A percentile compares a stretch with the other conserved stretches of the same genome.
Evolutionary conservation across 1,140 invertebrate species (phyloP).

Genomic region (Lucilia sericata): DNA sequence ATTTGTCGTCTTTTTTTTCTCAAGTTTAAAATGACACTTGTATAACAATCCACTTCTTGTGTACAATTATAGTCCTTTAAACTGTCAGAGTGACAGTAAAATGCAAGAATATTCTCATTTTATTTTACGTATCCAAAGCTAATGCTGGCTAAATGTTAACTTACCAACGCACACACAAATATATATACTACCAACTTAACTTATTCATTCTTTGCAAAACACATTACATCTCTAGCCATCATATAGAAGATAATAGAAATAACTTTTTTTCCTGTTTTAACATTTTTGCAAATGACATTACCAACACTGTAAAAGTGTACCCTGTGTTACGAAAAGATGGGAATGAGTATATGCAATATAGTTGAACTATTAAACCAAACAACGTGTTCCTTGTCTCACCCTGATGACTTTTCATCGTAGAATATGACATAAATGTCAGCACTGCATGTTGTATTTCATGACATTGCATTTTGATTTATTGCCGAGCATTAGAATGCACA

Average conservation of each 20-base stretch:
- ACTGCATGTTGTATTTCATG: slow-evolving; percentile 51
- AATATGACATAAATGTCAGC: slow-evolving; percentile 51
- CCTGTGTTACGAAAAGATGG: background rate
- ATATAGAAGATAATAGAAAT: background rate
- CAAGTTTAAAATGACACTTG: background rate
- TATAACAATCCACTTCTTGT: slow-evolving; percentile 7
- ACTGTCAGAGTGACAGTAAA: slow-evolving; percentile 36
- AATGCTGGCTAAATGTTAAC: slow-evolving; percentile 23
- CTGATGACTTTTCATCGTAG: slow-evolving; percentile 45
- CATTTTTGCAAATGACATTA: slow-evolving; percentile 31
- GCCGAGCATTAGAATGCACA: slow-evolving; percentile 37
- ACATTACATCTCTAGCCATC: slow-evolving; percentile 25
- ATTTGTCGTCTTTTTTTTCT: background rate
- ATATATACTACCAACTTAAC: background rate
- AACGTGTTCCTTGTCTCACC: slow-evolving; percentile 42
- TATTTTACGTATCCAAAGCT: background rate
- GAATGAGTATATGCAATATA: background rate
- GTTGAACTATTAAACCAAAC: slow-evolving; percentile 17
- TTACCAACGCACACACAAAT: background rate
- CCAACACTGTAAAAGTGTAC: background rate
- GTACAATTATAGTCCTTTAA: slow-evolving; percentile 29
- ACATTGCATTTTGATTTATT: slow-evolving; percentile 52
- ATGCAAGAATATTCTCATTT: background rate
- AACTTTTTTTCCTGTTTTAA: background rate
- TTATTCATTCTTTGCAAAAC: background rate